Base-by-base conservation (phyloP, 2,888 invertebrate species). In the Drosophila limbata region DNA sequence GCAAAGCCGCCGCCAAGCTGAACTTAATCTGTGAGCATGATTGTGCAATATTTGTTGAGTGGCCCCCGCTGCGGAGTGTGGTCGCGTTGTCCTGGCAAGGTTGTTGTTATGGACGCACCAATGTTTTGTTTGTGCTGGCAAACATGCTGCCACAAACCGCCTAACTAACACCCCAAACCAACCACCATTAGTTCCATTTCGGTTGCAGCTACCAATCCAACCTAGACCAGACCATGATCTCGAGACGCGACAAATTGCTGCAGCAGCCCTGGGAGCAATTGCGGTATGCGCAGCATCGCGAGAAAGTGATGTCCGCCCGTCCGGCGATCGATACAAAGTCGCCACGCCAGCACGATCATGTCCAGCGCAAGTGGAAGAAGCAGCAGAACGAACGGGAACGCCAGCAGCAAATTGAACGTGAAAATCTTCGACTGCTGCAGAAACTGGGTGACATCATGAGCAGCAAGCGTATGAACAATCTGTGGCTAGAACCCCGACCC, bases 221-320 rank as follows among this genome's bases (percentile, higher is more conserved):
- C 13, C 55, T 8, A 28, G 8, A 40, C 8, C 59, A 55, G 73
- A 66, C 68, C 62, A 95, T 96, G 96, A 93, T 96, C 88, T 95
- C 96, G 8, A 93, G 95, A 68, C 93, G 95, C 81, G 96, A 96
- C 85, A 95, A 96, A 91, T 92, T 96, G 57, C 93, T 96, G 57
- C 93, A 94, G 60, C 94, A 94, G 75, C 96, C 96, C 0, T 96
- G 96, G 95, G 94, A 95, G 85, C 94, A 95, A 51, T 93, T 95
- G 75, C 93, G 95, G 69, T 96, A 94, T 91, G 94, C 94, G 79
- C 94, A 96, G 83, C 96, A 96, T 88, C 93, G 95, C 60, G 93
- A 93, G 73, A 96, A 96, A 93, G 95, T 96, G 3, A 91, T 93
- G 73, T 94, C 94, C 19, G 96, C 96, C 1, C 91, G 95, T 62